Percentiles rank a stretch among this genome's conserved stretches.
phyloP scores from a whole-genome alignment of 1,140 invertebrate species.

The Triops longicaudatus region DNA sequence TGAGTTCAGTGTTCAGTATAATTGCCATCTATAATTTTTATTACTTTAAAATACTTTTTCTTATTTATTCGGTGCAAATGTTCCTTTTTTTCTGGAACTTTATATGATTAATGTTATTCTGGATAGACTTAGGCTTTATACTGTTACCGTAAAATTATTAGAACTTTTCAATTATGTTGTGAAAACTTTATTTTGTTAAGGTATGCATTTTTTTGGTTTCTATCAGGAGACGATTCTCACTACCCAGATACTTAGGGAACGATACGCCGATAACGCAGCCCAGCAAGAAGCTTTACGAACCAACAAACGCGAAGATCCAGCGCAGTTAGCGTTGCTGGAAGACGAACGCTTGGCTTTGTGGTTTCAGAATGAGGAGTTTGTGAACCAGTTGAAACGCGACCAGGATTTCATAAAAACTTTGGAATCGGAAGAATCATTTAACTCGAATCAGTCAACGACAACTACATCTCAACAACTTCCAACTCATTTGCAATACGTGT shows the following conservation, averaged over 20 bases:
- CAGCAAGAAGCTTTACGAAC: constrained; percentile 36
- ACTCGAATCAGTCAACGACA: background rate
- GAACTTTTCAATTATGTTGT: no score
- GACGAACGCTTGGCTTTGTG: constrained; percentile 79
- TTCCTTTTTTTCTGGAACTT: no score
- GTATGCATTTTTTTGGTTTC: constrained; percentile 16
- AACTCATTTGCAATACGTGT: constrained; percentile 31
- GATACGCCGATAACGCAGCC: constrained; percentile 41
- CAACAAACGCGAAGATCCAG: constrained; percentile 40
- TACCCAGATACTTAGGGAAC: constrained; percentile 41
- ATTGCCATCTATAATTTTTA: no score
- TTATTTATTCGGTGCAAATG: no score
- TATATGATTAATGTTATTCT: no score
- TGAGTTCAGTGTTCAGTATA: no score
- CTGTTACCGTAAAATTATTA: no score
- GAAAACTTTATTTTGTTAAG: no score
- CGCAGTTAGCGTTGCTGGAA: constrained; percentile 47
- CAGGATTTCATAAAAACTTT: constrained; percentile 80
- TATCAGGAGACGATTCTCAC: constrained; percentile 35
- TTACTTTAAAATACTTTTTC: background rate
- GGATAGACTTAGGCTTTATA: no score
- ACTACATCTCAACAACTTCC: background rate
- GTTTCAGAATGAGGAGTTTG: constrained; percentile 86
- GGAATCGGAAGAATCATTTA: constrained; percentile 46
- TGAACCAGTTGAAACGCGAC: constrained; percentile 76